Percentiles rank a stretch among this genome's conserved stretches.
These are phyloP conservation scores for Sus scrofa DNA, from an alignment of 2,113 vertebrate genomes.

Conservation along the genomic window T2T-Sscrofa CM000814.6:55608501-55609000, in stretches of 20 bases:
- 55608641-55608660: background rate
- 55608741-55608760: too few relatives aligned
- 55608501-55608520: background rate
- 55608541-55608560: background rate
- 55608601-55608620: background rate
- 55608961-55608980: background rate
- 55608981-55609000: background rate
- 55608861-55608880: background rate
- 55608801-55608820: too few relatives aligned
- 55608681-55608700: background rate
- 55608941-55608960: background rate
- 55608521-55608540: background rate
- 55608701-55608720: too few relatives aligned
- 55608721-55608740: too few relatives aligned
- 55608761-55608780: too few relatives aligned
- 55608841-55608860: background rate
- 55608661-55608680: background rate
- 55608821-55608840: background rate
- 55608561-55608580: too few relatives aligned
- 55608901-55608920: background rate
- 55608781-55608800: too few relatives aligned
- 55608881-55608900: background rate
- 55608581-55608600: too few relatives aligned
- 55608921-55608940: background rate
- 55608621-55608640: background rate